These are phyloP conservation scores for Haplotaxodon microlepis DNA, from an alignment of 2,113 vertebrate species.

Conservation along the genomic window DNA sequence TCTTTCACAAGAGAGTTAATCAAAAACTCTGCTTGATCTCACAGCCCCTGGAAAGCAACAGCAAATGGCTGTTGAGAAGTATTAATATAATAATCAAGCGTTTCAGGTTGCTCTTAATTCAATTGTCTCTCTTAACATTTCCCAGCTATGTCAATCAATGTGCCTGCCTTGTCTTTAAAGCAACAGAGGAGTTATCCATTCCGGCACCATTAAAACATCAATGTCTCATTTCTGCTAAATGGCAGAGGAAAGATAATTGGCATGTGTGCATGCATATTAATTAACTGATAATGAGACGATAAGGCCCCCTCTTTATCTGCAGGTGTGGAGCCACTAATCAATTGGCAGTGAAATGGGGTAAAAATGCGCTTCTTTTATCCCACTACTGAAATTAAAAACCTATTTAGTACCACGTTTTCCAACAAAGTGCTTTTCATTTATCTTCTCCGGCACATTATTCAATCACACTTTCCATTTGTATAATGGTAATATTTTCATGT, in stretches of 20 bases:
- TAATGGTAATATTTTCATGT: slow-evolving; percentile 83
- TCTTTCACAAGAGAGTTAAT: slow-evolving; percentile 10
- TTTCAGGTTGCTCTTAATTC: slow-evolving; percentile 46
- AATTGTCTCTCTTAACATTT: slow-evolving; percentile 58
- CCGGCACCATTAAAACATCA: slow-evolving; percentile 83
- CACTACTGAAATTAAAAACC: slow-evolving; percentile 83
- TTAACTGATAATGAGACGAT: slow-evolving; percentile 91
- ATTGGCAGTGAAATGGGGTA: slow-evolving; percentile 73
- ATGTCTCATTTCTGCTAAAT: slow-evolving; percentile 79
- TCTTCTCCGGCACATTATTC: slow-evolving; percentile 79
- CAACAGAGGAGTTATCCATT: slow-evolving; percentile 72
- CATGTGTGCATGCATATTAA: slow-evolving; percentile 91
- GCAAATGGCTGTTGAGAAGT: slow-evolving; percentile 2
- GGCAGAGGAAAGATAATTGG: slow-evolving; percentile 83
- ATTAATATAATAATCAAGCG: slow-evolving; percentile 47
- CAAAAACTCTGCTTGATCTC: neutral
- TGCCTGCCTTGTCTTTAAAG: slow-evolving; percentile 73
- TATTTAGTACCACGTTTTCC: slow-evolving; percentile 80
- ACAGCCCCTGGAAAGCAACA: neutral
- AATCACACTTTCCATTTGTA: slow-evolving; percentile 81
- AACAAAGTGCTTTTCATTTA: slow-evolving; percentile 88
- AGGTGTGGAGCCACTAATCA: slow-evolving; percentile 85
- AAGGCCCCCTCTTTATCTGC: slow-evolving; percentile 74
- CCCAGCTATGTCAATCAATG: slow-evolving; percentile 54
- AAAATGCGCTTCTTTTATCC: slow-evolving; percentile 74